Base-by-base conservation (phyloP, 1,140 invertebrate species). In the Rhagoletis zephyria region DNA sequence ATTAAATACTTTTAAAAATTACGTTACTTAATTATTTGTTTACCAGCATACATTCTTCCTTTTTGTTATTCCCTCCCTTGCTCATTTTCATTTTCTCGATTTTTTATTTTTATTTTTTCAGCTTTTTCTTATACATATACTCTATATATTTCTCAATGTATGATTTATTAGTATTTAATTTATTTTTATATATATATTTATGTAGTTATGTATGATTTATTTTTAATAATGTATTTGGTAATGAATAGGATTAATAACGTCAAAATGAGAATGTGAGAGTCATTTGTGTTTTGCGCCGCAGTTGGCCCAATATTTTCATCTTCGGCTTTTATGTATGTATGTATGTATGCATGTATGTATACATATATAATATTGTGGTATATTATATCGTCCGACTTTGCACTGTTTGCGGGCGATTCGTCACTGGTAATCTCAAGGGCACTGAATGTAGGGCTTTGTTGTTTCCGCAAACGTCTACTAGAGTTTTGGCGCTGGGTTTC, bases 1-100 rank as follows among this genome's bases (percentile, higher is more conserved):
- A 87, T 70, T 87, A 74, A 77, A 74, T 45, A 87, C 61, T 74
- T 67, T 74, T 87, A 56, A 85, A 85, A 87, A 87, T 87, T 67
- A 87, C 74, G 30, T 85, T 64, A 85, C 64, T 85, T 87, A 85
- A 85, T 85, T 74, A 87, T 77, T 85, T 87, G 74, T 56, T 60
- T 85, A 30, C 65, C 87, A 87, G 45, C 74, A 56, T 81, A 56
- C n/a, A 48, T 48, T 30, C 30, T 0, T 10, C 51, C 51, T 56
- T 10, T 56, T n/a, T 77, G n/a, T 45, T 59, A 30, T 56, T 81
- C 19, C 48, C 42, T 74, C 45, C 14, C 45, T 74, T 70, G 12
- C 10, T 56, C 16, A 10, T 56, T 45, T 81, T 56, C 45, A 56
- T 51, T 81, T 56, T 16, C 48, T 81, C 48, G 45, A 81, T 42